phyloP scores from a whole-genome alignment of 1,140 invertebrate genomes.

The Hestina assimilis region DNA sequence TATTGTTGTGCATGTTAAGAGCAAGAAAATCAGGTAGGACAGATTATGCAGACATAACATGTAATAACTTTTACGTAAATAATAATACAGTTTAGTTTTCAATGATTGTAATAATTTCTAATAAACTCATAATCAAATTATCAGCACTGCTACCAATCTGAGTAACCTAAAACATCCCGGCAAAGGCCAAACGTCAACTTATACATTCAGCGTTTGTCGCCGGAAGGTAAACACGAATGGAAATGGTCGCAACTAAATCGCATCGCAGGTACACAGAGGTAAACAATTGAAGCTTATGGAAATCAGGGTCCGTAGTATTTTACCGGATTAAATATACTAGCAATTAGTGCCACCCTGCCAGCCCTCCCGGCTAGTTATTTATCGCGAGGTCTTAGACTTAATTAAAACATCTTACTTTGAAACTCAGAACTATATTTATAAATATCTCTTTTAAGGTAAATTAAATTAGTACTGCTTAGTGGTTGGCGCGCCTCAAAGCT shows the following conservation, averaged over 20 bases:
- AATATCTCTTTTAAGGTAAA: constrained; percentile 47
- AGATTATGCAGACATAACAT: too few relatives aligned
- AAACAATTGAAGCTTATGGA: constrained; percentile 77
- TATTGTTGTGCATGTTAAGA: too few relatives aligned
- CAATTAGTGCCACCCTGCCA: constrained; percentile 69
- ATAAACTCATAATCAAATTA: constrained; percentile 3
- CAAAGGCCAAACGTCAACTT: constrained; percentile 44
- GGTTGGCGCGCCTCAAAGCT: not conserved
- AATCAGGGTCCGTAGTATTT: constrained; percentile 72
- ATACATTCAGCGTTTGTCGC: constrained; percentile 54
- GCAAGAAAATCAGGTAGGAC: too few relatives aligned
- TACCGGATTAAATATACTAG: constrained; percentile 75
- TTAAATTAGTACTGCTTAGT: constrained; percentile 43
- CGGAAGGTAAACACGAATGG: constrained; percentile 57
- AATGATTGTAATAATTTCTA: too few relatives aligned
- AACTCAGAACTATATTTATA: constrained; percentile 51
- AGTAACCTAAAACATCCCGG: not conserved
- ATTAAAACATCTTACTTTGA: constrained; percentile 76
- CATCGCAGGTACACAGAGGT: constrained; percentile 57
- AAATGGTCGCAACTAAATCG: constrained; percentile 65
- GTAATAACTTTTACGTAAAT: too few relatives aligned
- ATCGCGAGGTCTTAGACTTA: constrained; percentile 73
- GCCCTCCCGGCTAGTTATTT: constrained; percentile 66
- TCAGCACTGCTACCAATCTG: not conserved
- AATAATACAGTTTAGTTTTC: too few relatives aligned